Evolutionary conservation across 1,140 invertebrate species (phyloP).

Genomic region (Drosophila funebris): DNA sequence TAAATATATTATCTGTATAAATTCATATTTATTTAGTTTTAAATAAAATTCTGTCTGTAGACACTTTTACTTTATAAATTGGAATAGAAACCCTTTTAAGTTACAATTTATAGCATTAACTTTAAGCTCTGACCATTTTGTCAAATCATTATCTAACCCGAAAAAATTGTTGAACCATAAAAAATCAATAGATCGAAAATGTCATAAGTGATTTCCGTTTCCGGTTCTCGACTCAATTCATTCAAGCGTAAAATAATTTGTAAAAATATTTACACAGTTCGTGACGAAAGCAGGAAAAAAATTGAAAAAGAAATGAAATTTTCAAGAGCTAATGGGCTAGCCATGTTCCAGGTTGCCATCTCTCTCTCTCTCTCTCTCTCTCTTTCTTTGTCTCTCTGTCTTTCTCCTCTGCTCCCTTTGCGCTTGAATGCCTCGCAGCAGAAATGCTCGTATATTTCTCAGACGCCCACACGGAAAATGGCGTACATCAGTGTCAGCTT

Average conservation of each 20-base stretch:
- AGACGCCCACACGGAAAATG: conserved; percentile 39
- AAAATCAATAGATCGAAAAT: conserved; percentile 74
- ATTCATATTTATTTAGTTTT: too few species aligned
- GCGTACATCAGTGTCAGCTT: conserved; percentile 77
- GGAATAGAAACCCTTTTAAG: neutral
- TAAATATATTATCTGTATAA: too few species aligned
- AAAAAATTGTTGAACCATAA: conserved; percentile 66
- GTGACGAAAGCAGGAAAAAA: conserved; percentile 6
- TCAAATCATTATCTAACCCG: conserved; percentile 55
- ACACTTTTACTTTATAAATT: neutral
- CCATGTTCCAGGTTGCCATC: conserved; percentile 31
- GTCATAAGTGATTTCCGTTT: conserved; percentile 78
- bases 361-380: too few species aligned
- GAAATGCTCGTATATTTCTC: conserved; percentile 5
- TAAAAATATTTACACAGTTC: conserved; percentile 74
- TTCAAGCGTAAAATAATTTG: conserved; percentile 77
- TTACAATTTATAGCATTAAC: neutral
- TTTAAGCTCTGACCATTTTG: conserved; percentile 29
- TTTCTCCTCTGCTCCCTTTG: neutral
- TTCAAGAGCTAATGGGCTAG: conserved; percentile 63
- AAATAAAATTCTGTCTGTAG: too few species aligned
- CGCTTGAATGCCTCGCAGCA: conserved; percentile 54
- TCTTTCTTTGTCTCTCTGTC: too few species aligned
- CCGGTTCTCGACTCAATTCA: conserved; percentile 60
- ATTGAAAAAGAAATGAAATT: conserved; percentile 49